phyloP scores from a whole-genome alignment of 1,140 invertebrate species.

The Eumeta japonica region DNA sequence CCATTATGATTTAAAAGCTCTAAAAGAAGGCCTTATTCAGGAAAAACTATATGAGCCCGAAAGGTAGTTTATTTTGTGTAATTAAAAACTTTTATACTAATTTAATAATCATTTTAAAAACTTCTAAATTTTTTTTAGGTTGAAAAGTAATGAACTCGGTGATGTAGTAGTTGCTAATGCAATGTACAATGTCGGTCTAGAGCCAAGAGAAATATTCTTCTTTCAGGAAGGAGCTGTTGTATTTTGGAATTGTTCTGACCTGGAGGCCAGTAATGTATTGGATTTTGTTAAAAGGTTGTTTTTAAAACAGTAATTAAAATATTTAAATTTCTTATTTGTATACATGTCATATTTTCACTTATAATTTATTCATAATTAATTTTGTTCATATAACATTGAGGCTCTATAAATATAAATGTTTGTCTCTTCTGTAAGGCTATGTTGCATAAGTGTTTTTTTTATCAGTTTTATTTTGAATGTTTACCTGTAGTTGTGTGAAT shows the following conservation, averaged over 20 bases:
- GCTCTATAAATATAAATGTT: no score
- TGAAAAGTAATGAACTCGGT: no score
- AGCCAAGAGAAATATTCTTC: conserved; percentile 41
- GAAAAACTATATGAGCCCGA: conserved; percentile 49
- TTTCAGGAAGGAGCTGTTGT: conserved; percentile 81
- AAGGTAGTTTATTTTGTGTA: conserved; percentile 24
- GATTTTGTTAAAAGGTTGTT: conserved; percentile 67
- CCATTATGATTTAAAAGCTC: conserved; percentile 36
- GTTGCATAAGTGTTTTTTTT: no score
- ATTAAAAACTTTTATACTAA: neutral
- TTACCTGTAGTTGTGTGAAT: no score
- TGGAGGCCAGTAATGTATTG: conserved; percentile 78
- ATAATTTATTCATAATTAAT: no score
- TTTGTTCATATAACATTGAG: no score
- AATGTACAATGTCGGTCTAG: conserved; percentile 33
- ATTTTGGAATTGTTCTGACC: conserved; percentile 88
- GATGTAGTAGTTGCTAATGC: conserved; percentile 44
- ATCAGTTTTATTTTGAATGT: no score
- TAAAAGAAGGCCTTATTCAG: conserved; percentile 35
- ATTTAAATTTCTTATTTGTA: no score
- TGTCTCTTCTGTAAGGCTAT: no score
- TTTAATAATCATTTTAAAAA: neutral
- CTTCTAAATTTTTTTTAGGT: no score
- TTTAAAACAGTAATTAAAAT: no score
- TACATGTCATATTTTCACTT: no score